Conservation (phyloP, 2,113 vertebrate genomes). For the Calonectris borealis region DNA sequence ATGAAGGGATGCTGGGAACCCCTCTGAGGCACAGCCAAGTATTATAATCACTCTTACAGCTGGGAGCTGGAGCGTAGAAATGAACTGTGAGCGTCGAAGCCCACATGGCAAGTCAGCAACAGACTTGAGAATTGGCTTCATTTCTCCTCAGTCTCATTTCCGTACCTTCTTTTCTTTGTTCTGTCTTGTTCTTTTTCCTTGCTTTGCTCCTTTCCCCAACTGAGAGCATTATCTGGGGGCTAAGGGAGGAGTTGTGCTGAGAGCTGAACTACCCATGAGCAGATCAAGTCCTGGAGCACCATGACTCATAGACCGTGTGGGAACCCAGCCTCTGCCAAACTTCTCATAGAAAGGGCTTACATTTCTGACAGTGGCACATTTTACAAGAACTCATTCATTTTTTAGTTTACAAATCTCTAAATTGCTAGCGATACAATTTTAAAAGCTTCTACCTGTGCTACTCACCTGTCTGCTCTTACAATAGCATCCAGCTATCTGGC, state of each 20-base stretch:
- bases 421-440: neutral
- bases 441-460: neutral
- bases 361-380: neutral
- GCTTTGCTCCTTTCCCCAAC: neutral
- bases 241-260: neutral
- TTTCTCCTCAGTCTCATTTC: neutral
- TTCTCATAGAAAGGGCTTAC: neutral
- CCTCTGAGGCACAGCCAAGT: neutral
- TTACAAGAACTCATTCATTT: neutral
- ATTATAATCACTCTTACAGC: constrained; percentile 12
- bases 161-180: neutral
- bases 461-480: neutral
- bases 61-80: neutral
- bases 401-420: neutral
- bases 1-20: neutral
- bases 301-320: neutral
- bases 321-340: neutral
- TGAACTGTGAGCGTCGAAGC: neutral
- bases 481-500: neutral
- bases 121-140: neutral
- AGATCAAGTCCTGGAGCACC: neutral
- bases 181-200: neutral
- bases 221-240: neutral
- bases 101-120: neutral
- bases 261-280: neutral